Base-by-base conservation (phyloP, 1,140 invertebrate genomes). In the Meloidogyne chitwoodi region DNA sequence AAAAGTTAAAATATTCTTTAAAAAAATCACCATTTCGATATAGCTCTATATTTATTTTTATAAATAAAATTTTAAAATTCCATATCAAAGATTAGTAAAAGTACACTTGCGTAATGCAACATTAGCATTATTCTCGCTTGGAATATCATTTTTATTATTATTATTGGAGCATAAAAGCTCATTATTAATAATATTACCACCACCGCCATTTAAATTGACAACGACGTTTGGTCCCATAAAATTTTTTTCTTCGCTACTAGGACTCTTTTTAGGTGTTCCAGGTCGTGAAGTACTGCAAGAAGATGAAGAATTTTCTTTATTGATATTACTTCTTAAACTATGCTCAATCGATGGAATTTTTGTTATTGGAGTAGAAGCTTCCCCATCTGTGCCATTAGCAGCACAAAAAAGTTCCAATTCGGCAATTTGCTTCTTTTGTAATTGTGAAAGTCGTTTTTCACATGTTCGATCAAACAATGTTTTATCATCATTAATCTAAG, bases 401-500 rank as follows among this genome's bases (percentile, higher is more conserved):
- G 26, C 34, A 27, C 12, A 1, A 29, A 71, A 71, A 11, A 34
- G 24, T 19, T 22, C 31, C 73, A 75, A 75, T 34, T 61, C 73
- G 12, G 64, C 27, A 41, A 62, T 26, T 26, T 75, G 73, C 11
- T 34, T 24, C 27, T 75, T 62, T 14, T 75, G 73, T 62, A 75
- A 44, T 31, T 38, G 63, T 41, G 64, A 26, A 44, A 75, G 31
- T 75, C 64, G 76, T 19, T 67, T 56, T 44, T 77, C 75, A 27
- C 76, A 29, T n/a, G 19, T 68, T 19, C 67, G 76, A 26, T 77
- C 76, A 77, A 77, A 77, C 10, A 48, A 64, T 11, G 48, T 38
- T 34, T 48, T 77, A 19, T 77, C 76, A 0, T 77, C 76, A 56
- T 78, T 77, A 62, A 77, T 75, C 76, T 77, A 0, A 27, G 44